Conservation (phyloP, 1,140 invertebrate species). For the Tachypleus tridentatus region DNA sequence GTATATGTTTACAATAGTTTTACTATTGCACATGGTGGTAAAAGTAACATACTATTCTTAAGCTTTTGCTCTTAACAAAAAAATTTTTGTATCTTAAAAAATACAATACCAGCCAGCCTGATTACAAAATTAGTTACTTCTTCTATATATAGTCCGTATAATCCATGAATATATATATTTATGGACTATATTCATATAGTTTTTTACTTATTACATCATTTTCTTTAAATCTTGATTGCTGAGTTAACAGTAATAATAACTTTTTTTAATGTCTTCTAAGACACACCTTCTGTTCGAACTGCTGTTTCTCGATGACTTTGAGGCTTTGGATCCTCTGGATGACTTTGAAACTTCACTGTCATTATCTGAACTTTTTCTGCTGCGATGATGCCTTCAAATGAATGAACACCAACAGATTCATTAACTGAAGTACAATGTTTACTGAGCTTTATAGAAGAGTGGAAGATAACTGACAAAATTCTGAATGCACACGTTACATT, state of each 20-base stretch:
- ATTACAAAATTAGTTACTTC: not conserved
- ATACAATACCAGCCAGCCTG: not conserved
- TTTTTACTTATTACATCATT: not conserved
- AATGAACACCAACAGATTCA: not conserved
- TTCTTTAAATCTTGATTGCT: not conserved
- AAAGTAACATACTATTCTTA: too few relatives aligned
- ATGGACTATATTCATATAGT: not conserved
- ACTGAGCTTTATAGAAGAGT: too few relatives aligned
- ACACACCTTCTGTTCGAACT: conserved; percentile 13
- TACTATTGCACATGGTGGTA: too few relatives aligned
- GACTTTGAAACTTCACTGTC: conserved; percentile 74
- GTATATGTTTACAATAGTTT: too few relatives aligned
- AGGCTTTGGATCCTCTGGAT: conserved; percentile 53
- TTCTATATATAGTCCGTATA: not conserved
- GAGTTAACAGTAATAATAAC: too few relatives aligned
- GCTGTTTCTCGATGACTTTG: conserved; percentile 19
- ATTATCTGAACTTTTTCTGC: conserved; percentile 65
- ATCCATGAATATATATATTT: not conserved
- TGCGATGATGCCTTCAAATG: conserved; percentile 50
- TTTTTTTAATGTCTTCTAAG: not conserved
- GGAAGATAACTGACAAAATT: too few relatives aligned
- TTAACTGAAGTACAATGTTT: too few relatives aligned
- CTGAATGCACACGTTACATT: too few relatives aligned
- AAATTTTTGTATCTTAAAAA: too few relatives aligned
- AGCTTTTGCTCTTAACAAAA: too few relatives aligned